Evolutionary conservation across 2,888 invertebrate species (phyloP), one percentile per base, ranked within the genome.

Genomic region (Exephanes ischioxanthus): DNA sequence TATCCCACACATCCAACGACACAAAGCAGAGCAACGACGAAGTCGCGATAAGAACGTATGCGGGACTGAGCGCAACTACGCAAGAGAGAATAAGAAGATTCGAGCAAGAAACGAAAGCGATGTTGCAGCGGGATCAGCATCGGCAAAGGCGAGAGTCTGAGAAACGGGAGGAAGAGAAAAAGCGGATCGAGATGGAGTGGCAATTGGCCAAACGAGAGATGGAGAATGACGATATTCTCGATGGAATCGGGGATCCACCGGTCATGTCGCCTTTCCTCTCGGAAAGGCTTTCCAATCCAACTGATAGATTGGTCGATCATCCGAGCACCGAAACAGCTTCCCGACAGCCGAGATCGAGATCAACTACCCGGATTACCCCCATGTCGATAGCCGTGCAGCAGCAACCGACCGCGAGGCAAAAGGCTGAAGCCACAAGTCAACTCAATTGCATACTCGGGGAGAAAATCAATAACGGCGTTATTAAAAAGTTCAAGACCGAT

Each of bases 81-180:
- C 96, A 96, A 88, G 96, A 97, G 90, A 94, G 96, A 86, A 95
- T 96, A 80, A 95, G 96, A 90, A 96, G 97, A 92, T 97, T 97
- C 94, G 97, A 97, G 92, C 95, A 97, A 92, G 97, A 97, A 94
- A 96, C 97, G 2, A 96, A 96, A 94, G 96, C 97, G 79, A 96
- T 97, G 95, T 94, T 97, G 30, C 94, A 94, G 80, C 92, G 95
- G 76, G 95, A 95, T 89, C 93, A 94, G 82, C 89, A 92, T 88
- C 91, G 91, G 11, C 92, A 92, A 80, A 90, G 92, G 82, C 90
- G 92, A 48, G 92, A 93, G 83, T 92, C 93, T n/a, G 92, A 93
- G 86, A 94, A 93, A 93, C 90, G 95, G 90, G 95, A 95, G 91
- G 94, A 95, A 87, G 95, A 95, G 89, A 94, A 90, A 89, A 93